Percentiles rank a stretch among this genome's conserved stretches.
Conservation (phyloP, 1,140 invertebrate species). For the Drosophila melanogaster region DNA sequence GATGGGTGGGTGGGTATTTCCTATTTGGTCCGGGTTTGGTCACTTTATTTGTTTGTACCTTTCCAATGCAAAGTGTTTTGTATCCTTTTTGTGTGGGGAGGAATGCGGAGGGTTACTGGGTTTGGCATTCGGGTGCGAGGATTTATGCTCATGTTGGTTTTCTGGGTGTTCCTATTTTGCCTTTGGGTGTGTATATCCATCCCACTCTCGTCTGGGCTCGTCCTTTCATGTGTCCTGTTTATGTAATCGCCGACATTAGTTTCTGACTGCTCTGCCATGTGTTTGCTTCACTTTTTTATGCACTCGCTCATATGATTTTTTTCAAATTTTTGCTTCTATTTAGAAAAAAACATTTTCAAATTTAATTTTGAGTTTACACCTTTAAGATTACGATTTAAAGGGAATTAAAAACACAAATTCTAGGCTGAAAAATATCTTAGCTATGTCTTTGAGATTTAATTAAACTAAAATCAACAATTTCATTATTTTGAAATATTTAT, state of each 20-base stretch:
- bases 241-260: slow-evolving; percentile 82
- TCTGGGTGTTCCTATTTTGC: slow-evolving; percentile 71
- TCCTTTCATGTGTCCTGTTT: slow-evolving; percentile 80
- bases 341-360: too few relatives aligned
- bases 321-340: too few relatives aligned
- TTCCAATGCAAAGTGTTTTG: slow-evolving; percentile 67
- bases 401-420: too few relatives aligned
- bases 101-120: slow-evolving; percentile 35
- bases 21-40: slow-evolving; percentile 64
- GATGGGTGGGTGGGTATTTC: slow-evolving; percentile 46
- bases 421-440: too few relatives aligned
- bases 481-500: too few relatives aligned
- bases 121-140: slow-evolving; percentile 59
- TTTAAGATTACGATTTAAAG: too few relatives aligned
- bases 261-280: slow-evolving; percentile 43
- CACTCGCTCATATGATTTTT: slow-evolving; percentile 39
- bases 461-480: too few relatives aligned
- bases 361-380: too few relatives aligned
- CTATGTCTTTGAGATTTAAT: too few relatives aligned
- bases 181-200: slow-evolving; percentile 61
- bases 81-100: slow-evolving; percentile 61
- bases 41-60: slow-evolving; percentile 80
- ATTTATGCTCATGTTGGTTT: slow-evolving; percentile 73
- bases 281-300: slow-evolving; percentile 38
- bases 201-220: slow-evolving; percentile 35